phyloP scores from a whole-genome alignment of 2,888 invertebrate genomes.

The Conomelus anceps region DNA sequence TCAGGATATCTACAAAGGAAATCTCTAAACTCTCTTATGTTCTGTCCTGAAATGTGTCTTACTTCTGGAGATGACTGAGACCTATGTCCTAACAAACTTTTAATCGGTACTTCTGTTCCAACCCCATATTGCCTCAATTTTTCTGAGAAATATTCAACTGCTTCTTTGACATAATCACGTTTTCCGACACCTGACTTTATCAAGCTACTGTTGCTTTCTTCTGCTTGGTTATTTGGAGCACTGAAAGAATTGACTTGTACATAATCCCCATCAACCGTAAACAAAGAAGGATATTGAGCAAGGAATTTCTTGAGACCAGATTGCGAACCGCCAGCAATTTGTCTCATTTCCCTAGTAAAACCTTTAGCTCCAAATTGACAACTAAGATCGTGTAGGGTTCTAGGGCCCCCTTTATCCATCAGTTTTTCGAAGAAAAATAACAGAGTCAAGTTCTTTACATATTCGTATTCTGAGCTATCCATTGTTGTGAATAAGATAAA shows the following conservation, averaged over 20 bases:
- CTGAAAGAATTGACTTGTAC: slow-evolving; percentile 73
- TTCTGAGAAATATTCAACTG: slow-evolving; percentile 93
- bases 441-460: slow-evolving; percentile 88
- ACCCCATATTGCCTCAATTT: slow-evolving; percentile 93
- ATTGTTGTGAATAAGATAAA: slow-evolving; percentile 43
- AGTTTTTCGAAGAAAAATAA: slow-evolving; percentile 97
- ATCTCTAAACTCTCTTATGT: slow-evolving; percentile 88
- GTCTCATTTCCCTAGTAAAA: slow-evolving; percentile 98
- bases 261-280: slow-evolving; percentile 89
- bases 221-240: slow-evolving; percentile 51
- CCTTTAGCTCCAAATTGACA: slow-evolving; percentile 99
- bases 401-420: slow-evolving; percentile 91
- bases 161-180: slow-evolving; percentile 89
- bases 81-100: slow-evolving; percentile 91
- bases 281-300: slow-evolving; percentile 91
- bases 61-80: slow-evolving; percentile 96
- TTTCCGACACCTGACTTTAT: slow-evolving; percentile 43
- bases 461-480: slow-evolving; percentile 92
- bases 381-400: slow-evolving; percentile 94
- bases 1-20: slow-evolving; percentile 79
- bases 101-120: slow-evolving; percentile 93
- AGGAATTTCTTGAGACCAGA: slow-evolving; percentile 95
- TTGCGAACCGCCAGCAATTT: slow-evolving; percentile 91
- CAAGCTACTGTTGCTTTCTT: slow-evolving; percentile 18
- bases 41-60: slow-evolving; percentile 88